Percentiles rank a stretch among this genome's conserved stretches.
Conservation (phyloP, 2,113 vertebrate genomes). For the Triplophysa dalaica region DNA sequence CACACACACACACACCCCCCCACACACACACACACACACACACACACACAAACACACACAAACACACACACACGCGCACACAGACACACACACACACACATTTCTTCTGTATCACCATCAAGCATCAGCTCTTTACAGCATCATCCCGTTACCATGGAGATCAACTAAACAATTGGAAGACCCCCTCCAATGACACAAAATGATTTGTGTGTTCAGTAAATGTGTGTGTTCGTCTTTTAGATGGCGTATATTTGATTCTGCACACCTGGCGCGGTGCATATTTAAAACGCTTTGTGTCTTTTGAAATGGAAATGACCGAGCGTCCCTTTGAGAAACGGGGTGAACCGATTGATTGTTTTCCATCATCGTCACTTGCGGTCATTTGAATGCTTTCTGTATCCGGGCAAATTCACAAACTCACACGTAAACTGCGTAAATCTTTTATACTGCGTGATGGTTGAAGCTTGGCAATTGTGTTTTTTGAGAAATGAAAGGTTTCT, state of each 20-base stretch:
- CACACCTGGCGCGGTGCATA: slow-evolving; percentile 49
- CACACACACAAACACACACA: slow-evolving; percentile 41
- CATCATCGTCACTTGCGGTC: slow-evolving; percentile 23
- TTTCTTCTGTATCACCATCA: slow-evolving; percentile 49
- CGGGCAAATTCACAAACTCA: not conserved
- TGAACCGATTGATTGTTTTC: slow-evolving; percentile 41
- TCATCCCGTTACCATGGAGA: slow-evolving; percentile 76
- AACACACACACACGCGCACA: slow-evolving; percentile 31
- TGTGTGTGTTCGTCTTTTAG: not conserved
- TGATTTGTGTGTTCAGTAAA: slow-evolving; percentile 20
- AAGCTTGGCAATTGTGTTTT: not conserved
- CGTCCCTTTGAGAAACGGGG: slow-evolving; percentile 39
- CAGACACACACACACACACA: slow-evolving; percentile 25
- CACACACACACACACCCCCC: slow-evolving; percentile 33
- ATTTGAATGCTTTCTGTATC: slow-evolving; percentile 34
- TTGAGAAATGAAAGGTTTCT: not conserved
- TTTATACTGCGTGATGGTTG: not conserved
- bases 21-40: slow-evolving; percentile 23
- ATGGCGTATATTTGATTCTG: slow-evolving; percentile 8
- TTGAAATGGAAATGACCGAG: slow-evolving; percentile 48
- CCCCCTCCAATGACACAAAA: slow-evolving; percentile 41
- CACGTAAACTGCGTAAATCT: not conserved
- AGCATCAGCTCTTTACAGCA: slow-evolving; percentile 70
- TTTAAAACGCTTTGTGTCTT: slow-evolving; percentile 42
- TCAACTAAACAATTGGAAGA: slow-evolving; percentile 71